Evolutionary conservation across 2,888 invertebrate species (phyloP).

Genomic region (Melanophora roralis): DNA sequence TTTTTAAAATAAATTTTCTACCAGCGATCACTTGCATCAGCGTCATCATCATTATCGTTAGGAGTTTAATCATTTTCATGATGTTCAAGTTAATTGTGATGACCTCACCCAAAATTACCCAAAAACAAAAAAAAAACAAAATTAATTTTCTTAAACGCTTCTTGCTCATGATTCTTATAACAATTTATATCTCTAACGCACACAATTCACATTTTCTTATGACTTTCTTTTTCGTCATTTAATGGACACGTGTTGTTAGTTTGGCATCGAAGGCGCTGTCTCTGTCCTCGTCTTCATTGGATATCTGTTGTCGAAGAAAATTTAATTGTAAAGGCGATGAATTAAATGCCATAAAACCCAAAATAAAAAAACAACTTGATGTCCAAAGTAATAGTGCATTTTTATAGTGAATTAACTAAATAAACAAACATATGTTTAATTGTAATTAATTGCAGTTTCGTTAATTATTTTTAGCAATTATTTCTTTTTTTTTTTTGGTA

Average conservation of each 20-base stretch:
- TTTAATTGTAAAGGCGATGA: not conserved
- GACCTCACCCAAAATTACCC: constrained; percentile 70
- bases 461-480: not conserved
- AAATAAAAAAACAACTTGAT: not conserved
- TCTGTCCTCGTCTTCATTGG: not conserved
- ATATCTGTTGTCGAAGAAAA: not conserved
- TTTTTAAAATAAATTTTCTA: constrained; percentile 5
- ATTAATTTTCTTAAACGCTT: constrained; percentile 50
- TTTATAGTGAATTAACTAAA: constrained; percentile 44
- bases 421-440: constrained; percentile 51
- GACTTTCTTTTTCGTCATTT: not conserved
- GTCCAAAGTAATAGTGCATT: constrained; percentile 35
- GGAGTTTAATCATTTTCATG: constrained; percentile 15
- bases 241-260: constrained; percentile 47
- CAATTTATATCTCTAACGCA: not conserved
- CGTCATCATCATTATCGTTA: constrained; percentile 10
- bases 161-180: not conserved
- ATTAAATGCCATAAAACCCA: not conserved
- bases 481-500: not conserved
- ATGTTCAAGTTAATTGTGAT: constrained; percentile 63
- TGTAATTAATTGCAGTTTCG: constrained; percentile 50
- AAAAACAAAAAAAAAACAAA: constrained; percentile 9
- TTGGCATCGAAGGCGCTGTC: not conserved
- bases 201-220: not conserved
- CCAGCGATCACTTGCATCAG: not conserved